Base-by-base conservation (phyloP, 2,797 vertebrate genomes). In the Tarsius wallacei region DNA sequence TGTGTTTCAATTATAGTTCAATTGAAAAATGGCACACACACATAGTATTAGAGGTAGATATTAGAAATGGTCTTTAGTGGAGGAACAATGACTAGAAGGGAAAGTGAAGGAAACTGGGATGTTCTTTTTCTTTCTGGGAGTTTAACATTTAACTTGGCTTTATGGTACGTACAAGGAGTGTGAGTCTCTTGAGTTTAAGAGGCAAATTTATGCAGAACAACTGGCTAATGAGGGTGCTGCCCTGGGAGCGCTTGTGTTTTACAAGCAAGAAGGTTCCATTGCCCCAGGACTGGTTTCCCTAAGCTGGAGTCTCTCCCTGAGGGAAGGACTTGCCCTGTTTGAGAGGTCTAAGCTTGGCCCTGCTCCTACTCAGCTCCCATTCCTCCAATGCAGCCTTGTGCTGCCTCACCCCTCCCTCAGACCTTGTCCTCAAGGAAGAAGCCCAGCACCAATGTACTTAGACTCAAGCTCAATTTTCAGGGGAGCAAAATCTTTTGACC, bases 381-480 rank as follows among this genome's bases (percentile, higher is more conserved):
- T 1, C 42, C 16, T 1, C 78, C 26, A 3, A 15, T 21, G 42
- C 31, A 0, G 42, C 42, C 42, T 0, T 4, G 2, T 8, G 0
- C 64, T 7, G 49, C 0, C 4, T 21, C 26, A 57, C 28, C 5
- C 84, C 47, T 15, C 26, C 0, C 0, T 14, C 22, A 49, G 42
- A 47, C 80, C 11, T 74, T 6, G 15, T 81, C 63, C 19, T 89
- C 71, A 47, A 10, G 63, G 63, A 31, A 76, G 77, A 28, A 53
- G 28, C 11, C 49, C 8, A 0, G 53, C 2, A 22, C 66, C 74
- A 2, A 1, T 1, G 1, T 47, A 11, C n/a, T 68, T 7, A 8
- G 63, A 51, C 42, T 68, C 55, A 19, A 16, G 42, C 4, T 1
- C n/a, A 31, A 3, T 10, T 71, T 53, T 51, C 51, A 15, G 63